These are phyloP conservation scores for Eucera pruinosa DNA, from an alignment of 2,888 invertebrate species.

Conservation along the genomic window DNA sequence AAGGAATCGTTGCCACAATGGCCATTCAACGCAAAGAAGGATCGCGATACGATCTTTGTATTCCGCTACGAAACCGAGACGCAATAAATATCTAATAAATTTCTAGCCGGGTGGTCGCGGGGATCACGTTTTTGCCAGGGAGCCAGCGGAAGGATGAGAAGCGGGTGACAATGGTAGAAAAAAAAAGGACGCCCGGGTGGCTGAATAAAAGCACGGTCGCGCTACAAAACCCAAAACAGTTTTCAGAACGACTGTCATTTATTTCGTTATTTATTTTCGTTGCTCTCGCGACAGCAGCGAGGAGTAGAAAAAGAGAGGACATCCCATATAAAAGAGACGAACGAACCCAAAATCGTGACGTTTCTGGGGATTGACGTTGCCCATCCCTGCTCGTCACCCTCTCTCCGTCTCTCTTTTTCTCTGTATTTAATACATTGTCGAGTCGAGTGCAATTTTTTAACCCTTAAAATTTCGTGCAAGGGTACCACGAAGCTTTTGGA, in stretches of 20 bases:
- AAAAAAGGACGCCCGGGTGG: slow-evolving; percentile 50
- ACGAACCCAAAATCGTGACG: slow-evolving; percentile 54
- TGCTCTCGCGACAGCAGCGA: slow-evolving; percentile 34
- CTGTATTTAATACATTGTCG: slow-evolving; percentile 77
- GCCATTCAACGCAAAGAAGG: slow-evolving; percentile 34
- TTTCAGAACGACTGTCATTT: slow-evolving; percentile 82
- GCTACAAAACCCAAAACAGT: slow-evolving; percentile 84
- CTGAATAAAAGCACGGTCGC: slow-evolving; percentile 74
- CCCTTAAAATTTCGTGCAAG: slow-evolving; percentile 82
- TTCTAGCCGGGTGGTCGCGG: slow-evolving; percentile 79
- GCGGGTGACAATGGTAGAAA: slow-evolving; percentile 41
- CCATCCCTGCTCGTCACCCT: slow-evolving; percentile 52
- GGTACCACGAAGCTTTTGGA: slow-evolving; percentile 72
- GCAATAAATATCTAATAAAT: slow-evolving; percentile 84
- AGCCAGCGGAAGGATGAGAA: slow-evolving; percentile 56
- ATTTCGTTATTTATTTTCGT: slow-evolving; percentile 78
- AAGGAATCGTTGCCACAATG: slow-evolving; percentile 1
- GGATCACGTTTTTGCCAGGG: slow-evolving; percentile 71
- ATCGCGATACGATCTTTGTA: slow-evolving; percentile 69
- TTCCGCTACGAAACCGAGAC: slow-evolving; percentile 74
- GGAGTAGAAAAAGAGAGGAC: slow-evolving; percentile 25
- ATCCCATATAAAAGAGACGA: slow-evolving; percentile 7
- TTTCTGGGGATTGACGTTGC: slow-evolving; percentile 67
- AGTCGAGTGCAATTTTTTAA: slow-evolving; percentile 84
- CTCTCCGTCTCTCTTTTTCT: slow-evolving; percentile 39